Base-by-base conservation (phyloP, 2,797 vertebrate species). In the Lacerta viridis region DNA sequence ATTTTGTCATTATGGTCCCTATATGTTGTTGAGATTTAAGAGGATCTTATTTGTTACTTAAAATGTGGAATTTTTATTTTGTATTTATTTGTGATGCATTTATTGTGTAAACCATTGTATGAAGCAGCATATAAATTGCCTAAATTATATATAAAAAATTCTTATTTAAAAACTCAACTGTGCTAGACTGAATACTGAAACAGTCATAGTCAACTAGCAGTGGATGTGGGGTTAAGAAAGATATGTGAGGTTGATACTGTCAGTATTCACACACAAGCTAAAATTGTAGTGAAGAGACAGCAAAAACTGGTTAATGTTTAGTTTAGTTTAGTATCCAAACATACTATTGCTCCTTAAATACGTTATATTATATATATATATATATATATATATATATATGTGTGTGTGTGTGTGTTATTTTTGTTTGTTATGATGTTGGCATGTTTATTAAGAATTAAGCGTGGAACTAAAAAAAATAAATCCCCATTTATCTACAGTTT, bases 391-490 rank as follows among this genome's bases (percentile, higher is more conserved):
- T n/a, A n/a, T n/a, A n/a, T n/a, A n/a, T n/a, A n/a, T n/a, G n/a
- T n/a, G n/a, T n/a, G n/a, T n/a, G n/a, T n/a, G n/a, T n/a, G n/a
- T n/a, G 29, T 76, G n/a, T 43, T 46, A 23, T 69, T 43, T 75
- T 39, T 68, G 43, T 89, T 68, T 75, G 39, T 75, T 85, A 29
- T 17, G 50, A 39, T 39, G 41, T 81, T 61, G 72, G 50, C n/a
- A n/a, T 23, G 50, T 74, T n/a, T 72, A 55, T 64, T 36, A 88
- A 88, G 20, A 33, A 39, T 68, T 64, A 81, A 81, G 46, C 81
- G 90, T 89, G 92, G 90, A 87, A 89, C 83, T 55, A 15, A 55
- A 55, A 55, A 55, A 55, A 55, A 4, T 4, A 55, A 15, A 55
- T 55, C 50, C 50, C 50, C 50, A 15, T 55, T 55, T 55, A 55